phyloP scores from a whole-genome alignment of 2,888 invertebrate species.

The Drosophila pullipes region DNA sequence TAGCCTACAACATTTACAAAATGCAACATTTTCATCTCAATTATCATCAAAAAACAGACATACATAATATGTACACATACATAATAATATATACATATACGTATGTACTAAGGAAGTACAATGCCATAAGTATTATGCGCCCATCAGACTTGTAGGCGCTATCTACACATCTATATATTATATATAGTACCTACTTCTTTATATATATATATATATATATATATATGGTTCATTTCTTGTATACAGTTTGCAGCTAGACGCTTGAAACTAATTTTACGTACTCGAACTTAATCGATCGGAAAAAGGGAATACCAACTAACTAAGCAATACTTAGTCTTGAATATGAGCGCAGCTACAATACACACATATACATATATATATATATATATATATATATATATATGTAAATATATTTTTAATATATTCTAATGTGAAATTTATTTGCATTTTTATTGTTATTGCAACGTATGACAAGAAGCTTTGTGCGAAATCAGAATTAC shows the following conservation, averaged over 20 bases:
- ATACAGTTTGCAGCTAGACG: conserved; percentile 31
- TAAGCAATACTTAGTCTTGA: conserved; percentile 43
- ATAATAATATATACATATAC: not conserved
- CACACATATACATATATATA: conserved; percentile 24
- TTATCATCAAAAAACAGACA: conserved; percentile 6
- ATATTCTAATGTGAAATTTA: conserved; percentile 24
- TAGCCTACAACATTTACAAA: conserved; percentile 53
- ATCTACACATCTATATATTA: conserved; percentile 30
- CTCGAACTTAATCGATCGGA: conserved; percentile 15
- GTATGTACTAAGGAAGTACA: conserved; percentile 20
- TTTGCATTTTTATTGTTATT: conserved; percentile 44
- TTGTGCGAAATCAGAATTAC: conserved; percentile 48
- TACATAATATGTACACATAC: not conserved
- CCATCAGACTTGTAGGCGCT: conserved; percentile 19
- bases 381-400: conserved; percentile 15
- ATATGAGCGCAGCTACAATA: conserved; percentile 48
- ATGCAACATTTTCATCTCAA: conserved; percentile 44
- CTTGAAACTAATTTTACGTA: conserved; percentile 43
- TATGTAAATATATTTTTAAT: conserved; percentile 25
- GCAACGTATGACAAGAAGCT: conserved; percentile 41
- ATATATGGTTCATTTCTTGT: conserved; percentile 24
- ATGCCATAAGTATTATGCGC: conserved; percentile 23
- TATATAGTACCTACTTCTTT: conserved; percentile 15
- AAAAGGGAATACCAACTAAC: conserved; percentile 24
- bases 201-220: conserved; percentile 1